phyloP scores from a whole-genome alignment of 2,797 vertebrate species.

The Chelmon rostratus region DNA sequence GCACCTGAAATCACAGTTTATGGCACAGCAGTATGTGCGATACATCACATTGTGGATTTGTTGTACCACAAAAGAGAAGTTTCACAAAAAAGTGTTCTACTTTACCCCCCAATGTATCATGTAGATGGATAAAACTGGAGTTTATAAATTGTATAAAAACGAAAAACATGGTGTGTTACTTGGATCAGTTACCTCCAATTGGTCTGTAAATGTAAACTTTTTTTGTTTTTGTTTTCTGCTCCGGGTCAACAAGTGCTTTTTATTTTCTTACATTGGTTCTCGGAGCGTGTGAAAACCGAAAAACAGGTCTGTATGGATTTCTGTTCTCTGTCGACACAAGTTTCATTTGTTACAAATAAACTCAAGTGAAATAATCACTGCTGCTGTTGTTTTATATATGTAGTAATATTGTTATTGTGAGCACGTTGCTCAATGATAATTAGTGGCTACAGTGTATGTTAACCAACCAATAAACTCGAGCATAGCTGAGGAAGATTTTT shows the following conservation, averaged over 20 bases:
- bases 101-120: constrained; percentile 88
- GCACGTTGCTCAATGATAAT: too few species aligned
- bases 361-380: constrained; percentile 94
- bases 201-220: constrained; percentile 95
- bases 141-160: constrained; percentile 86
- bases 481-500: too few species aligned
- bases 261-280: constrained; percentile 98
- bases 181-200: constrained; percentile 93
- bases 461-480: too few species aligned
- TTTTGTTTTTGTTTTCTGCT: constrained; percentile 81
- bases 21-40: constrained; percentile 88
- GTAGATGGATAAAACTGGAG: constrained; percentile 97
- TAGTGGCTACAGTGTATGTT: too few species aligned
- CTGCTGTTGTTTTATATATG: constrained; percentile 78
- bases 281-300: constrained; percentile 79
- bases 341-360: constrained; percentile 99
- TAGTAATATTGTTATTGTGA: too few species aligned
- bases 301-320: constrained; percentile 96
- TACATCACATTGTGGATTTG: constrained; percentile 89
- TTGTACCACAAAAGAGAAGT: constrained; percentile 90
- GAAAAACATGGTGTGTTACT: constrained; percentile 94
- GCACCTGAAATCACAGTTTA: constrained; percentile 85
- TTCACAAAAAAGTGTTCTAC: constrained; percentile 83
- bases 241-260: constrained; percentile 99
- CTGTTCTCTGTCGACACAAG: constrained; percentile 99